Evolutionary conservation across 2,797 vertebrate species (phyloP).

Genomic region (Onychomys torridus): DNA sequence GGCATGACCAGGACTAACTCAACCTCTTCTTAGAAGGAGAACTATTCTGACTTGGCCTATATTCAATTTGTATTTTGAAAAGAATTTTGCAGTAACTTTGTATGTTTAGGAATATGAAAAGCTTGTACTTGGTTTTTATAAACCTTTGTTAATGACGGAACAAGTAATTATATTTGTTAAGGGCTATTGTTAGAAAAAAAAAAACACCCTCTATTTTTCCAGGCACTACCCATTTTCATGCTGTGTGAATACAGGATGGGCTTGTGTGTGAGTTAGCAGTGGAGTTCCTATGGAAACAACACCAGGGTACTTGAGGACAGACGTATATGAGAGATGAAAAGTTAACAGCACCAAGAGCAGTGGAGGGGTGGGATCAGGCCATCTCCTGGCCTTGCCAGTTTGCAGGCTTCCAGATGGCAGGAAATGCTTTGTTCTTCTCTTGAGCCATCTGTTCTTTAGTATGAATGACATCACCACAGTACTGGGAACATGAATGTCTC

Average conservation of each 20-base stretch:
- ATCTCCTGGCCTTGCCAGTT: slow-evolving; percentile 36
- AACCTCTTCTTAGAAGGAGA: background rate
- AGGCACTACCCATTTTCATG: background rate
- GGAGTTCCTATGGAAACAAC: background rate
- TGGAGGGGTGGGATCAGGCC: slow-evolving; percentile 60
- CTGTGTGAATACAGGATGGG: background rate
- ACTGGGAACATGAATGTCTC: slow-evolving; percentile 68
- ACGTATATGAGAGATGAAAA: slow-evolving; percentile 70
- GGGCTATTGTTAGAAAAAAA: background rate
- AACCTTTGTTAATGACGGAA: background rate
- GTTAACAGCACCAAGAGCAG: background rate
- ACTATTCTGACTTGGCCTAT: background rate
- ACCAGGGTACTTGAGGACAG: background rate
- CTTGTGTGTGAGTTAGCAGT: background rate
- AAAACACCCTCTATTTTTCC: background rate
- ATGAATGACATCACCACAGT: slow-evolving; percentile 79
- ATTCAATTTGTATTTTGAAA: slow-evolving; percentile 5
- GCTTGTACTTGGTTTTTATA: background rate
- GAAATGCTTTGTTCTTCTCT: slow-evolving; percentile 80
- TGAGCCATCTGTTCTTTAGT: slow-evolving; percentile 74
- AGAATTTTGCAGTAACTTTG: background rate
- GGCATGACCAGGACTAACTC: background rate
- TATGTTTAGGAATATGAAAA: background rate
- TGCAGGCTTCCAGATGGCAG: slow-evolving; percentile 70
- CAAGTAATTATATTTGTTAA: background rate